phyloP scores from a whole-genome alignment of 1,140 invertebrate species.

The Papilio aristodemus region DNA sequence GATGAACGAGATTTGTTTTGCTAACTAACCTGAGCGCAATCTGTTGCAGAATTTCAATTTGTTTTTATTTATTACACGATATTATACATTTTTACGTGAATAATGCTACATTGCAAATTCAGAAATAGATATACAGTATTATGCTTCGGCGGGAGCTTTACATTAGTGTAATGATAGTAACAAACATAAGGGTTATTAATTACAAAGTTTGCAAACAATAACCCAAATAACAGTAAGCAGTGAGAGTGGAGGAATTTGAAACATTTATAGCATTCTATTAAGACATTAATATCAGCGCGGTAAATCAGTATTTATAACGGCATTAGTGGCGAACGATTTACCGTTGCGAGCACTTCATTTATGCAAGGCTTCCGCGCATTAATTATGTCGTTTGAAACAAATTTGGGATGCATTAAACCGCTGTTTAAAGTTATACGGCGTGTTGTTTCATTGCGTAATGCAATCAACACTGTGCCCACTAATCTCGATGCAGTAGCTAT shows the following conservation, averaged over 20 bases:
- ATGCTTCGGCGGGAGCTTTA: too few species aligned
- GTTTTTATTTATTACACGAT: background rate
- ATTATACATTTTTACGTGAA: too few species aligned
- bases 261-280: slow-evolving; percentile 4
- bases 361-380: slow-evolving; percentile 26
- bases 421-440: slow-evolving; percentile 32
- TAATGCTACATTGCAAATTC: too few species aligned
- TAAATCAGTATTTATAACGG: slow-evolving; percentile 30
- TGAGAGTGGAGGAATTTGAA: slow-evolving; percentile 10
- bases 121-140: too few species aligned
- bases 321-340: slow-evolving; percentile 27
- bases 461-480: slow-evolving; percentile 46
- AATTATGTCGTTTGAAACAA: slow-evolving; percentile 31
- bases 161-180: background rate
- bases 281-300: slow-evolving; percentile 22
- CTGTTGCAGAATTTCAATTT: slow-evolving; percentile 12
- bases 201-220: background rate
- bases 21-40: slow-evolving; percentile 19
- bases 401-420: slow-evolving; percentile 37
- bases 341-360: slow-evolving; percentile 14
- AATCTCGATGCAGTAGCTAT: slow-evolving; percentile 53
- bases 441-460: slow-evolving; percentile 46
- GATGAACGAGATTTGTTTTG: slow-evolving; percentile 23
- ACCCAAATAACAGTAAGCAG: slow-evolving; percentile 6
- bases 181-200: background rate